phyloP scores from a whole-genome alignment of 2,888 invertebrate genomes.

The Epinotia demarniana region DNA sequence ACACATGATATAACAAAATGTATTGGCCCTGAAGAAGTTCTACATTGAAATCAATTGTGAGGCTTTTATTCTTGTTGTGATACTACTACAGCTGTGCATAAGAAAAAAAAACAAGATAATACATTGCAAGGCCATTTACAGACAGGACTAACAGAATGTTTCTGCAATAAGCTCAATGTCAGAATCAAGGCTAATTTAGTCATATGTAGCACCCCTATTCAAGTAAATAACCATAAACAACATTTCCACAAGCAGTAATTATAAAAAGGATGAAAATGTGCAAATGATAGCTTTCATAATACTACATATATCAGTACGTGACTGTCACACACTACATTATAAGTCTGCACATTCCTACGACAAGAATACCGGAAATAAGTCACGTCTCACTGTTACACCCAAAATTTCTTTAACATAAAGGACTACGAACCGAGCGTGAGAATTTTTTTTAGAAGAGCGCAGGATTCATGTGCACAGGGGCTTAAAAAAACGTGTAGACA shows the following conservation, averaged over 20 bases:
- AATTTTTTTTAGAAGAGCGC: conserved; percentile 65
- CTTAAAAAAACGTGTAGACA: conserved; percentile 59
- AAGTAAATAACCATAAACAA: conserved; percentile 47
- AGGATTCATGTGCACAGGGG: conserved; percentile 68
- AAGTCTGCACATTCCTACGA: conserved; percentile 50
- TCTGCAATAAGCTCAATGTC: conserved; percentile 61
- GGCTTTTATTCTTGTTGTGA: neutral
- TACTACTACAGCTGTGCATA: conserved; percentile 23
- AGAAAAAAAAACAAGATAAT: conserved; percentile 42
- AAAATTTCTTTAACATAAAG: conserved; percentile 61
- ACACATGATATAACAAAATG: neutral
- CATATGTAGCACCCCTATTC: conserved; percentile 55
- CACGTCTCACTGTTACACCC: conserved; percentile 62
- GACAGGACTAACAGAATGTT: conserved; percentile 34
- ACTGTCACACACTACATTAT: conserved; percentile 37
- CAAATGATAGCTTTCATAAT: conserved; percentile 32
- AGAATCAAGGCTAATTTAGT: conserved; percentile 76
- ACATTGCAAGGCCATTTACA: conserved; percentile 53
- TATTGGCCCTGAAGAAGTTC: neutral
- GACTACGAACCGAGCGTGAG: conserved; percentile 66
- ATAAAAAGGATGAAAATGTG: conserved; percentile 3
- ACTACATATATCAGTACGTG: conserved; percentile 35
- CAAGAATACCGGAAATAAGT: conserved; percentile 66
- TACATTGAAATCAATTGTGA: neutral
- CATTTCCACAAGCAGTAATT: conserved; percentile 36